Percentiles rank a stretch among this genome's conserved stretches.
phyloP scores from a whole-genome alignment of 2,888 invertebrate species.

The Caenorhabditis sp. region DNA sequence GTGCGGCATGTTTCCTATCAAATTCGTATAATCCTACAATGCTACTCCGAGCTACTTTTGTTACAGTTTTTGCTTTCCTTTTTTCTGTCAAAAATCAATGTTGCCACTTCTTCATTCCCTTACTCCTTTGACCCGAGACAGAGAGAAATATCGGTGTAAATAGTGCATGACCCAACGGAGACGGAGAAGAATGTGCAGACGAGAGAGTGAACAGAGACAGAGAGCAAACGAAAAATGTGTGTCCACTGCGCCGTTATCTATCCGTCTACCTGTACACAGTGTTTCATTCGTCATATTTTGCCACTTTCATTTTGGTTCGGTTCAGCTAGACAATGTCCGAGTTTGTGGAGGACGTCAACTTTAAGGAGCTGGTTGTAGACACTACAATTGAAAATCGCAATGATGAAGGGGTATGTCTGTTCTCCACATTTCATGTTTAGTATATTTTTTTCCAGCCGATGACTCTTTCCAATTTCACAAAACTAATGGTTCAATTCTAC shows the following conservation, averaged over 20 bases:
- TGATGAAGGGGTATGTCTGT: slow-evolving; percentile 47
- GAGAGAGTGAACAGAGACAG: slow-evolving; percentile 37
- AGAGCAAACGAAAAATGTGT: slow-evolving; percentile 44
- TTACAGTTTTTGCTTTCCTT: neutral
- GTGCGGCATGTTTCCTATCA: too few relatives aligned
- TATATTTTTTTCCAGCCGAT: slow-evolving; percentile 62
- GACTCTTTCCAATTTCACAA: slow-evolving; percentile 88
- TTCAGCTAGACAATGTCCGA: slow-evolving; percentile 25
- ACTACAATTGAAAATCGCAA: slow-evolving; percentile 30
- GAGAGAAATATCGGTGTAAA: slow-evolving; percentile 4
- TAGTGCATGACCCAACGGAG: neutral
- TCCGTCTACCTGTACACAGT: slow-evolving; percentile 33
- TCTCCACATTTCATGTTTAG: neutral
- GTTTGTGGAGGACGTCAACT: slow-evolving; percentile 43
- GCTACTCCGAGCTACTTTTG: too few relatives aligned
- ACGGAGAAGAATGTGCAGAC: slow-evolving; percentile 7
- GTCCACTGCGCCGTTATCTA: slow-evolving; percentile 24
- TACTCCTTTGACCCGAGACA: slow-evolving; percentile 18
- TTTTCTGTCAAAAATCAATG: slow-evolving; percentile 35
- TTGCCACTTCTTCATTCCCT: neutral
- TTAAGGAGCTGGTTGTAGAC: slow-evolving; percentile 49
- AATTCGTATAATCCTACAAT: too few relatives aligned
- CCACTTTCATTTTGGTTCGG: neutral
- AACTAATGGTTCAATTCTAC: slow-evolving; percentile 93
- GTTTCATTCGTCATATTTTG: slow-evolving; percentile 16